These are phyloP conservation scores for Alviniconcha strummeri DNA, from an alignment of 2,888 invertebrate genomes.

Conservation along the genomic window DNA sequence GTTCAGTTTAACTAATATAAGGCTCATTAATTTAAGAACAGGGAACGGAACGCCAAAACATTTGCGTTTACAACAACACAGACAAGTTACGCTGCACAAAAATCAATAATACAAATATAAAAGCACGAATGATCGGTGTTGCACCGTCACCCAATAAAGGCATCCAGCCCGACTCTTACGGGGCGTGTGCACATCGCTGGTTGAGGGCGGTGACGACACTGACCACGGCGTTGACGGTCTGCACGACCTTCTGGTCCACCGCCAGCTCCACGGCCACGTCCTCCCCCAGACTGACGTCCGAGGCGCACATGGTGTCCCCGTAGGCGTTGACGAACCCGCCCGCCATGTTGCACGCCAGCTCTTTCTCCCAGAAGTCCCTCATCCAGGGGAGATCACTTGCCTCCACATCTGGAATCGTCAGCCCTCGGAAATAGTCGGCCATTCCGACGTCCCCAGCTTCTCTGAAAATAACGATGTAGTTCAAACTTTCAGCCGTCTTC, in stretches of 20 bases:
- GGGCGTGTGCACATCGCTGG: neutral
- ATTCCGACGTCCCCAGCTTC: constrained; percentile 36
- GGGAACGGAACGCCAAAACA: too few relatives aligned
- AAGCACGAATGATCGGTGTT: too few relatives aligned
- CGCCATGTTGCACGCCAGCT: constrained; percentile 52
- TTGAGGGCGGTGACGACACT: constrained; percentile 22
- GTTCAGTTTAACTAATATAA: too few relatives aligned
- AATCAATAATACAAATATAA: too few relatives aligned
- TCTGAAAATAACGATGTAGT: neutral
- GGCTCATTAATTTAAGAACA: too few relatives aligned
- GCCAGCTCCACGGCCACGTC: constrained; percentile 31
- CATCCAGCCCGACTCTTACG: too few relatives aligned
- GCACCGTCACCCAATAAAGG: too few relatives aligned
- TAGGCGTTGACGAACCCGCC: constrained; percentile 45
- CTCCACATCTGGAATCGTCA: constrained; percentile 27
- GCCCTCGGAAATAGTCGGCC: constrained; percentile 39
- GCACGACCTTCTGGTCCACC: constrained; percentile 52
- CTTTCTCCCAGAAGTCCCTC: constrained; percentile 53
- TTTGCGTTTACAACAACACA: too few relatives aligned
- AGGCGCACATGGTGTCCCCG: constrained; percentile 32
- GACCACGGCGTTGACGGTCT: constrained; percentile 52
- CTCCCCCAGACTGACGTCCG: constrained; percentile 2
- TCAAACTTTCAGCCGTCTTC: neutral
- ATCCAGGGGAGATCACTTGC: constrained; percentile 53
- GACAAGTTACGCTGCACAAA: too few relatives aligned